These are phyloP conservation scores for Pimpla rufipes DNA, from an alignment of 2,888 invertebrate species.

Conservation along the genomic window DNA sequence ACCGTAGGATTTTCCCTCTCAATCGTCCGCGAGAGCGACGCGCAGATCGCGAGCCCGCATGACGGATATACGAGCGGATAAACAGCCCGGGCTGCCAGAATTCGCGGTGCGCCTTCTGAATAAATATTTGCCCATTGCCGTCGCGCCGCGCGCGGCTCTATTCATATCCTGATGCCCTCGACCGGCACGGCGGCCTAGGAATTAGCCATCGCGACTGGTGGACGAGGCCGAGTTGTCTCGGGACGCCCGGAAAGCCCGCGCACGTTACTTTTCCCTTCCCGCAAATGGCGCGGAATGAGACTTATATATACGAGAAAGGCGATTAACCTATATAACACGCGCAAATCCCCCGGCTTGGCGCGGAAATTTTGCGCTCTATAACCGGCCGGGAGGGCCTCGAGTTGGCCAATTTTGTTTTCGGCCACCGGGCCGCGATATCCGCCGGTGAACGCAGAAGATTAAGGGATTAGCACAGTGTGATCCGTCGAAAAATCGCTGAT, in stretches of 20 bases:
- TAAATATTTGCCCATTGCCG: slow-evolving; percentile 80
- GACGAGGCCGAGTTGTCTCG: not conserved
- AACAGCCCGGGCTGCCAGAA: slow-evolving; percentile 75
- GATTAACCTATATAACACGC: not conserved
- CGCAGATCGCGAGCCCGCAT: slow-evolving; percentile 71
- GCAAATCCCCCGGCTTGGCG: not conserved
- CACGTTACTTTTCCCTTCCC: slow-evolving; percentile 12
- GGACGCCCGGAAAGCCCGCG: slow-evolving; percentile 30
- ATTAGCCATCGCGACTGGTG: slow-evolving; percentile 22
- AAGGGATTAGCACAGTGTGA: too few species aligned
- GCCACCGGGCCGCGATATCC: not conserved
- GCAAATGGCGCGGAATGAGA: not conserved
- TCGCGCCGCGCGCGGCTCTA: slow-evolving; percentile 72
- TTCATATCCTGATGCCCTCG: slow-evolving; percentile 74
- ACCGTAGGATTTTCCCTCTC: slow-evolving; percentile 39
- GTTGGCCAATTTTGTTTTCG: not conserved
- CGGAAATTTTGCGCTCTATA: slow-evolving; percentile 22
- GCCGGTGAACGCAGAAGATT: not conserved
- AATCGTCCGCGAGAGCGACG: slow-evolving; percentile 63
- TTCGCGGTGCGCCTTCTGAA: slow-evolving; percentile 77
- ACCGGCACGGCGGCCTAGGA: slow-evolving; percentile 32
- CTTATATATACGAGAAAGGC: not conserved
- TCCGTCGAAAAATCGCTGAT: too few species aligned
- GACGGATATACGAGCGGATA: slow-evolving; percentile 80
- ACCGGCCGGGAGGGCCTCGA: not conserved